phyloP scores from a whole-genome alignment of 2,113 vertebrate species.

The Hylia prasina region DNA sequence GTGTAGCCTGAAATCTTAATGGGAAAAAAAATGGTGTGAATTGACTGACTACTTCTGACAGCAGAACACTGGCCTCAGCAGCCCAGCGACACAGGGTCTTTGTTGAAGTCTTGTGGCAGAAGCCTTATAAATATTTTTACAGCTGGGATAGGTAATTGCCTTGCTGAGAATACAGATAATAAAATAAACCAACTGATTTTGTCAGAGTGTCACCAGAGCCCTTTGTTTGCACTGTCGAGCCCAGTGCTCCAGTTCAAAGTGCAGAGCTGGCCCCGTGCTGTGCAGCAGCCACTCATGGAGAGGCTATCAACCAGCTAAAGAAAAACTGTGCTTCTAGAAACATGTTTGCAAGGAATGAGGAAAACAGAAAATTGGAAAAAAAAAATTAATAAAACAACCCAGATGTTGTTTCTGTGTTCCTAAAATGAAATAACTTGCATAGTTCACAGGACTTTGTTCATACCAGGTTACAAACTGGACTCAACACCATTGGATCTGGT shows the following conservation, averaged over 20 bases:
- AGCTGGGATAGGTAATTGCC: slow-evolving; percentile 14
- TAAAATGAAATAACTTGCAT: background rate
- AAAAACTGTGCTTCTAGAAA: background rate
- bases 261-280: background rate
- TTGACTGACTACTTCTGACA: background rate
- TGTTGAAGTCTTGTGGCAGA: background rate
- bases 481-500: background rate
- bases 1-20: background rate
- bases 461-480: background rate
- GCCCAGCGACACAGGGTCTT: background rate
- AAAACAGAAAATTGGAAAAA: background rate
- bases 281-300: background rate
- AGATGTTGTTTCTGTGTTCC: background rate
- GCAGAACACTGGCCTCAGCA: background rate
- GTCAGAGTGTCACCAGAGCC: background rate
- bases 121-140: slow-evolving; percentile 16
- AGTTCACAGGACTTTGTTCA: background rate
- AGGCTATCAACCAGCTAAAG: background rate
- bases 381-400: background rate
- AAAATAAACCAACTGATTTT: background rate
- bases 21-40: background rate
- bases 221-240: background rate
- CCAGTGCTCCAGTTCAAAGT: background rate
- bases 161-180: background rate
- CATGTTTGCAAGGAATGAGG: background rate